phyloP scores from a whole-genome alignment of 2,888 invertebrate species.

The Schrankia costaestrigalis region DNA sequence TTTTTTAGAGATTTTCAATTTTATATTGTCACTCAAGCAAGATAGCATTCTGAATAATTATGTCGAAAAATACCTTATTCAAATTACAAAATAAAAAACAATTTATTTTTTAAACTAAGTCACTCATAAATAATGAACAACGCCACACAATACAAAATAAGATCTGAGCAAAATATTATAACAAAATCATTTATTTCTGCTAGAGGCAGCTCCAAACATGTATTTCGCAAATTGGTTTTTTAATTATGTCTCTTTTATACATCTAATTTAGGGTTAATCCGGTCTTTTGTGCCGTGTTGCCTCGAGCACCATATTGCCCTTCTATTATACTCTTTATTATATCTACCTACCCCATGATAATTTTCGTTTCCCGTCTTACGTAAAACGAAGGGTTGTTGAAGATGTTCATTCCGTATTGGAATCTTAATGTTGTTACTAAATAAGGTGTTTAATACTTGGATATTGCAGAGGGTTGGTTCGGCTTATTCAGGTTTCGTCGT shows the following conservation, averaged over 20 bases:
- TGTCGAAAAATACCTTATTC: too few relatives aligned
- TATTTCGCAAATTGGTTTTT: constrained; percentile 58
- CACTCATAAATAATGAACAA: constrained; percentile 13
- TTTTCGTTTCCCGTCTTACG: constrained; percentile 38
- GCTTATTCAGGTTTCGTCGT: constrained; percentile 3
- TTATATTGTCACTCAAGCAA: too few relatives aligned
- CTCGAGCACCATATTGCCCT: constrained; percentile 43
- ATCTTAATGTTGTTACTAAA: constrained; percentile 34
- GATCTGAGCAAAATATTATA: constrained; percentile 8
- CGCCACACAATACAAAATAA: constrained; percentile 10
- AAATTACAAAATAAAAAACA: too few relatives aligned
- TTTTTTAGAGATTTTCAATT: too few relatives aligned
- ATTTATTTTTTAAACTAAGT: too few relatives aligned
- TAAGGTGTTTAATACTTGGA: constrained; percentile 27
- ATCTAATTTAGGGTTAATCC: constrained; percentile 54
- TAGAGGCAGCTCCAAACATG: constrained; percentile 28
- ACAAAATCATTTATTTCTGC: constrained; percentile 24
- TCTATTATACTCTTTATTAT: constrained; percentile 48
- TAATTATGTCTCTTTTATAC: constrained; percentile 61
- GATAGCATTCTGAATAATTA: too few relatives aligned
- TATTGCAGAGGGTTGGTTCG: constrained; percentile 13
- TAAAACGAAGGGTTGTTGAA: constrained; percentile 36
- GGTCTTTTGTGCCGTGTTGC: constrained; percentile 39
- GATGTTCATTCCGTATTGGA: constrained; percentile 22
- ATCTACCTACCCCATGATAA: constrained; percentile 42